A percentile compares a stretch with the other conserved stretches of the same genome.
Conservation (phyloP, 2,113 vertebrate genomes). For the Rhinopomastus cyanomelas region DNA sequence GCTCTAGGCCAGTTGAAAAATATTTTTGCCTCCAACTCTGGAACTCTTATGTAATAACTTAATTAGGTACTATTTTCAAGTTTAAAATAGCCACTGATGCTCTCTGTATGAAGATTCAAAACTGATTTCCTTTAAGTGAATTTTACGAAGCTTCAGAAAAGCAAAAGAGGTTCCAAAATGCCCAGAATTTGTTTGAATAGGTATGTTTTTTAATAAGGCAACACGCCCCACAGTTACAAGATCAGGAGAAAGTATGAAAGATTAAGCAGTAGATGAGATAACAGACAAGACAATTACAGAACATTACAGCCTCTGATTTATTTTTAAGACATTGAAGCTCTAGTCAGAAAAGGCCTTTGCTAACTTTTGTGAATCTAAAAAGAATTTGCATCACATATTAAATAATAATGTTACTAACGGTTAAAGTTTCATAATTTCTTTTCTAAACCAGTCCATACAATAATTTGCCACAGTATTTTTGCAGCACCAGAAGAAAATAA, state of each 20-base stretch:
- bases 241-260: constrained; percentile 67
- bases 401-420: constrained; percentile 29
- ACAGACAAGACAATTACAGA: constrained; percentile 80
- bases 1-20: background rate
- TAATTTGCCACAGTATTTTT: background rate
- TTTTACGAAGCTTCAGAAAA: constrained; percentile 37
- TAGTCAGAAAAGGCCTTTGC: constrained; percentile 75
- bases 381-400: constrained; percentile 62
- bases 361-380: constrained; percentile 73
- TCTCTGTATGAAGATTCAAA: constrained; percentile 18
- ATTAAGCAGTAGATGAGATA: constrained; percentile 75
- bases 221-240: constrained; percentile 49
- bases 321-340: constrained; percentile 77
- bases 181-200: constrained; percentile 59
- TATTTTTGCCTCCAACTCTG: background rate
- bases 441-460: background rate
- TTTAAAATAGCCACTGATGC: constrained; percentile 18
- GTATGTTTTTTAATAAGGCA: constrained; percentile 18
- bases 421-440: constrained; percentile 9
- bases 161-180: constrained; percentile 26
- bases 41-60: background rate
- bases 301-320: constrained; percentile 73
- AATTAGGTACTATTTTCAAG: background rate
- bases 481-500: background rate
- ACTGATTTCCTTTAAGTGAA: constrained; percentile 36